Evolutionary conservation across 2,113 vertebrate species (phyloP), one percentile per base, ranked within the genome.

Genomic region (Caracal caracal): DNA sequence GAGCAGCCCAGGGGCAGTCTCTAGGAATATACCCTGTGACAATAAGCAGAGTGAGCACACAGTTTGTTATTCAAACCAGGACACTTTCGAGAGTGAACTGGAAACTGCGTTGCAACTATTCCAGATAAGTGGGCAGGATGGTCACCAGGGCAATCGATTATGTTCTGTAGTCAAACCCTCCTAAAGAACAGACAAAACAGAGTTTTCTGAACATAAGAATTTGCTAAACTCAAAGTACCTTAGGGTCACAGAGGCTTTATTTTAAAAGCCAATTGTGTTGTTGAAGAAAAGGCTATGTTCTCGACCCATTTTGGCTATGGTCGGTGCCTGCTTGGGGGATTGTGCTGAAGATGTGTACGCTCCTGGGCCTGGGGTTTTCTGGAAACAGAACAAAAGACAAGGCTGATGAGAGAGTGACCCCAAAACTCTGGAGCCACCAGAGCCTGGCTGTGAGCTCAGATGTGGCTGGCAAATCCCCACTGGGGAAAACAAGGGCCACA

Each of bases 281-380:
- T 93, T 98, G 98, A 98, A 99, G 97, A 97, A 98, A 89, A 98
- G 96, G 81, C 98, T 92, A 7, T 98, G 98, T 30, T 98, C 97
- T 17, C 91, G 96, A 10, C 97, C 98, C 92, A 97, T 95, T 51
- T 40, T 98, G 83, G 97, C 97, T 22, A 97, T 35, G 2, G 95
- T 96, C 68, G 75, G 66, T 3, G 98, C 75, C 70, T 92, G 97
- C 82, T 87, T 98, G 30, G 98, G 98, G 90, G 97, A 94, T 65
- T 98, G 98, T 92, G 84, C 94, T 4, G 82, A 97, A 28, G 98
- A 78, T 30, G 98, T 97, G 15, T 97, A 99, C 0, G 98, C 96
- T 95, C 99, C 99, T 1, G 99, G 98, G 43, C 98, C 98, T 2
- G 98, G 98, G 51, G 98, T 98, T 98, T 97, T 99, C 99, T 99